Evolutionary conservation across 1,140 invertebrate species (phyloP), one percentile per base, ranked within the genome.

Genomic region (Pollicipes pollicipes): DNA sequence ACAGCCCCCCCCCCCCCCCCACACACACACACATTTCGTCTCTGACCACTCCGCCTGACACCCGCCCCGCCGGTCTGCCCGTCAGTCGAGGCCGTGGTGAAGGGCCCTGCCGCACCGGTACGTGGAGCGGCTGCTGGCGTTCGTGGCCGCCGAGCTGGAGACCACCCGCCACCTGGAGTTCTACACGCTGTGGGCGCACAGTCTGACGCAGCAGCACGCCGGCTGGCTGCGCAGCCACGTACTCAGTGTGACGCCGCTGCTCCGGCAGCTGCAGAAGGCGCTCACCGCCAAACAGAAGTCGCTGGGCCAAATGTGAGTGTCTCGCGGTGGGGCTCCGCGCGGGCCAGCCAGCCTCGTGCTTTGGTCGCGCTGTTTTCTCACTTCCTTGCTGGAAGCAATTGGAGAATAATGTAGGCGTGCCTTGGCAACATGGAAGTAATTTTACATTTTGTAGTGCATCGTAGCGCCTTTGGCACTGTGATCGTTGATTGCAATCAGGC

Each of bases 81-180:
- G 10, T 10, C 80, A 92, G 90, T 95, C 76, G 83, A 88, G 76
- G 79, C 95, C 68, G 87, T 89, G 37, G 83, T 87, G n/a, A 76
- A 81, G 0, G 83, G 79, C 72, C n/a, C 77, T 97, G 8, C 84
- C 90, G 21, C 81, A 87, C 63, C 79, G 87, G n/a, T 96, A 93
- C 78, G 80, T 88, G 0, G 86, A 90, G 73, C 85, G 88, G 71
- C 76, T 93, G 30, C 78, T 95, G 13, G 80, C 82, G 68, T 88
- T 88, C 72, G 76, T 95, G 30, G 85, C 87, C 0, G 81, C 81
- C 27, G 83, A 87, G 70, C 77, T 97, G 27, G 91, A 93, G 75
- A 82, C 81, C 24, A 88, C 89, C 0, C 82, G 84, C 3, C 93
- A 97, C 77, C 77, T 97, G 67, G 90, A 97, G 77, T 95, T 94